Base-by-base conservation (phyloP, 2,797 vertebrate species). In the Acipenser transmontanus region DNA sequence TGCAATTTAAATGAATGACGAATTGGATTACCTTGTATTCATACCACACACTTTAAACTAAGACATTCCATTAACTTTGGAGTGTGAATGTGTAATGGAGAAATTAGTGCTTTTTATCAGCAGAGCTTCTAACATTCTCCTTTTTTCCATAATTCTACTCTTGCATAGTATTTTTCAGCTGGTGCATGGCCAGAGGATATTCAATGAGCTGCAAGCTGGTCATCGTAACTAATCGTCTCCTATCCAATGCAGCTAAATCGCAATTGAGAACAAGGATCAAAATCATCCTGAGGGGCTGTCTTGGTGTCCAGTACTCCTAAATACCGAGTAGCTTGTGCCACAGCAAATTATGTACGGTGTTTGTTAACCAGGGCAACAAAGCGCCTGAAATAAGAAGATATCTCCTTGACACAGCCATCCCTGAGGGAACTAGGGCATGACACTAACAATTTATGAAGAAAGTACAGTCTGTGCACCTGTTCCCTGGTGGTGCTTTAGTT, bases 331-430 rank as follows among this genome's bases (percentile, higher is more conserved):
- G 12, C 51, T 52, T 8, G 51, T 52, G 51, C 8, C 54, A 57
- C 54, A 57, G 54, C 14, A 57, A 57, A 57, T 57, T 57, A 57
- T 57, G 54, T 57, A 57, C 11, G 12, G 54, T 14, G 14, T 57
- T 57, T 57, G 12, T 14, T 57, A 57, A 57, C 54, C 54, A 57
- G 54, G 12, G 12, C 12, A n/a, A 57, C 54, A 57, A 11, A 57
- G 54, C n/a, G 1, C 54, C 54, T 57, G 54, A 57, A 57, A 7
- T 57, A n/a, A 57, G 54, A 11, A 57, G 54, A 11, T n/a, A n/a
- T 34, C 34, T 34, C 3, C 17, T 17, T 17, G 17, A 17, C 17
- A 17, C 17, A 1, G 17, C 17, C 34, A 34, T 34, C 34, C 34
- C 34, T 34, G 4, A 34, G 34, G 34, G 34, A 3, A 34, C 34